phyloP scores from a whole-genome alignment of 2,888 invertebrate genomes.

The Hydroisotoma schaefferi region DNA sequence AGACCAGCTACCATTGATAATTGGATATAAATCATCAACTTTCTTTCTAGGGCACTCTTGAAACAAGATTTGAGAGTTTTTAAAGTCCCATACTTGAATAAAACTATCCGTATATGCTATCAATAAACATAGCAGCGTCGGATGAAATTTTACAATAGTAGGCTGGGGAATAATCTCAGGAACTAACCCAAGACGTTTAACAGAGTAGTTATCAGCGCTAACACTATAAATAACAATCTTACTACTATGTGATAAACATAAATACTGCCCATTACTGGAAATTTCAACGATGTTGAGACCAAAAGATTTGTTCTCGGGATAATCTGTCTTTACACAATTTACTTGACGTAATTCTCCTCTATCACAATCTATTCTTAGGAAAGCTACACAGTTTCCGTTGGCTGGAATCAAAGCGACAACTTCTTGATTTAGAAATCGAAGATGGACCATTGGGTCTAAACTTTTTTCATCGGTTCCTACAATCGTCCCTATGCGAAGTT shows the following conservation, averaged over 20 bases:
- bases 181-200: conserved; percentile 17
- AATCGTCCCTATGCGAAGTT: neutral
- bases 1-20: conserved; percentile 39
- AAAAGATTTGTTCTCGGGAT: neutral
- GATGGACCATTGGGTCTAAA: neutral
- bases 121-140: conserved; percentile 25
- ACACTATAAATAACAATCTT: conserved; percentile 22
- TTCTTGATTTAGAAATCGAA: neutral
- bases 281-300: conserved; percentile 11
- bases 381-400: neutral
- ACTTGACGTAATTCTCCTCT: neutral
- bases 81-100: conserved; percentile 37
- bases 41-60: conserved; percentile 25
- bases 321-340: neutral
- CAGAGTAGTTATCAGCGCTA: conserved; percentile 1
- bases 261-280: conserved; percentile 7
- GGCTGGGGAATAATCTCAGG: conserved; percentile 30
- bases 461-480: neutral
- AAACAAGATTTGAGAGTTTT: conserved; percentile 25
- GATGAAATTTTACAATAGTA: conserved; percentile 37
- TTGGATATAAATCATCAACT: conserved; percentile 37
- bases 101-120: conserved; percentile 38
- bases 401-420: neutral
- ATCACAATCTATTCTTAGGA: neutral
- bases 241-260: conserved; percentile 20